Conservation (phyloP, 2,113 vertebrate species). For the Onychostoma macrolepis region DNA sequence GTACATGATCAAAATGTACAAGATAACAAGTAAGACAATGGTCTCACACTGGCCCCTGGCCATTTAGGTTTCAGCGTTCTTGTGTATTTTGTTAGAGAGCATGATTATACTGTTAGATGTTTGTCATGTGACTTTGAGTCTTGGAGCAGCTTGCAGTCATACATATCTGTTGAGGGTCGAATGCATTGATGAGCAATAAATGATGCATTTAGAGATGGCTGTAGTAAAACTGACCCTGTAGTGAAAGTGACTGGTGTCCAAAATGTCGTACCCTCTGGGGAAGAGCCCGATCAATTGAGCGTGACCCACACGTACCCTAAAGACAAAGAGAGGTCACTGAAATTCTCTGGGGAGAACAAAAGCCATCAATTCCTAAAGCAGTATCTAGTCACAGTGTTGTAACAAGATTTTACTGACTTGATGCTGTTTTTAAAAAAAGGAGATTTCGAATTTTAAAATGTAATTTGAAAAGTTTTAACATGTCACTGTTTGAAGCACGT, state of each 20-base stretch:
- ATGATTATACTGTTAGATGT: too few relatives aligned
- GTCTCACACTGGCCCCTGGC: background rate
- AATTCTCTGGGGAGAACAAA: background rate
- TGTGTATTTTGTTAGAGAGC: background rate
- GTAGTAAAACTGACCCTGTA: background rate
- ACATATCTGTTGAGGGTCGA: background rate
- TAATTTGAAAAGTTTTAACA: background rate
- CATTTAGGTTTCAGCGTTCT: background rate
- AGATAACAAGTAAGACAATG: too few relatives aligned
- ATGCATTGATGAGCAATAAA: background rate
- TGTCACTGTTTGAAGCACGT: background rate
- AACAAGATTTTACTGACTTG: background rate
- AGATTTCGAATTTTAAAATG: background rate
- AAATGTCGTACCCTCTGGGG: background rate
- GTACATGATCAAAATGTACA: background rate
- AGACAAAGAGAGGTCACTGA: conserved; percentile 27
- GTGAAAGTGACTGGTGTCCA: background rate
- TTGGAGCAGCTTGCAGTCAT: background rate
- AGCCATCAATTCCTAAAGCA: background rate
- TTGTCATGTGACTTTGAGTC: background rate
- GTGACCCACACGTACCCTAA: background rate
- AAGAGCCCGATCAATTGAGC: background rate
- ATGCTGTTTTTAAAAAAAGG: background rate
- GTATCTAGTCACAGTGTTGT: background rate
- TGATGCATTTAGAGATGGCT: background rate